phyloP scores from a whole-genome alignment of 2,113 vertebrate species.

The Penelope pileata region DNA sequence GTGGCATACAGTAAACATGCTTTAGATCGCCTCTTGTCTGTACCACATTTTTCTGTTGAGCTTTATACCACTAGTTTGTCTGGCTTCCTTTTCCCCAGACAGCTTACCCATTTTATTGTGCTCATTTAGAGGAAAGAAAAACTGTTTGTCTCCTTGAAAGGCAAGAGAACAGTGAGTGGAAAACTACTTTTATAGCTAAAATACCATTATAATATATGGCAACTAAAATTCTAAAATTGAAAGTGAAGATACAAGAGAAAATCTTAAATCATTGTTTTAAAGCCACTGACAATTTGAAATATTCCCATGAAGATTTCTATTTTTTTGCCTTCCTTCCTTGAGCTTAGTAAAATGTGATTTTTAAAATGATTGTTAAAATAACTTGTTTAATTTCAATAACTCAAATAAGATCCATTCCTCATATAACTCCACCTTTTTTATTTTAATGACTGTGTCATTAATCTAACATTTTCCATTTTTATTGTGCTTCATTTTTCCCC shows the following conservation, averaged over 20 bases:
- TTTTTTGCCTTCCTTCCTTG: constrained; percentile 18
- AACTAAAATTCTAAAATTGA: constrained; percentile 69
- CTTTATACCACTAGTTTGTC: constrained; percentile 54
- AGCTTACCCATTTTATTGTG: constrained; percentile 68
- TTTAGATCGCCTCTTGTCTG: constrained; percentile 53
- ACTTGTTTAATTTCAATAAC: constrained; percentile 64
- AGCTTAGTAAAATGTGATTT: constrained; percentile 56
- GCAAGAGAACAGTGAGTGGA: constrained; percentile 54
- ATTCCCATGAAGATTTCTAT: constrained; percentile 49
- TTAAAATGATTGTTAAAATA: constrained; percentile 62
- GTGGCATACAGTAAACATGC: constrained; percentile 19
- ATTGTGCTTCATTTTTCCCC: constrained; percentile 60
- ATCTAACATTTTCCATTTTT: constrained; percentile 67
- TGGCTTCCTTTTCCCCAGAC: constrained; percentile 30
- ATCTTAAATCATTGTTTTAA: constrained; percentile 59
- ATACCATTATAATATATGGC: constrained; percentile 61
- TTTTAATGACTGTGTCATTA: constrained; percentile 66
- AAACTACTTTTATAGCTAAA: constrained; percentile 69
- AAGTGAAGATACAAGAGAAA: constrained; percentile 52
- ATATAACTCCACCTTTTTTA: constrained; percentile 55
- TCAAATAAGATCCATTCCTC: constrained; percentile 54
- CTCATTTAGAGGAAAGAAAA: constrained; percentile 71
- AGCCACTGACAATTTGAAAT: constrained; percentile 59
- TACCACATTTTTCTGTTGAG: constrained; percentile 64
- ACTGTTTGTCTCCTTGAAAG: constrained; percentile 69